Percentiles rank a stretch among this genome's conserved stretches.
Evolutionary conservation across 1,140 invertebrate species (phyloP).

Genomic region (Trissolcus basalis): DNA sequence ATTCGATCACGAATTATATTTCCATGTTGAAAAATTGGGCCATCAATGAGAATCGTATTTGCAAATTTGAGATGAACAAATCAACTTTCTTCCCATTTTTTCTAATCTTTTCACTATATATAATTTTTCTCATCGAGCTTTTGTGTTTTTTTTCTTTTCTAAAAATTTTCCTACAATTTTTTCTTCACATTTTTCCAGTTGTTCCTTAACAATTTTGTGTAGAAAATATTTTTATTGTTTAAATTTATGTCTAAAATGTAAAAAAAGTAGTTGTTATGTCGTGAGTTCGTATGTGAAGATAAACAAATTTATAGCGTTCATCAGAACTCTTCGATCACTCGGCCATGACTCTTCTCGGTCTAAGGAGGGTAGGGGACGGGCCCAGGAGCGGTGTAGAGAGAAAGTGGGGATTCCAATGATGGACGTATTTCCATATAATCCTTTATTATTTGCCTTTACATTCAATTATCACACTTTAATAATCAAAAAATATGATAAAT

Average conservation of each 20-base stretch:
- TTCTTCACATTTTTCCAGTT: too few relatives aligned
- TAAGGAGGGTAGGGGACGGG: slow-evolving; percentile 57
- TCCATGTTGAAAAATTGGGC: slow-evolving; percentile 6
- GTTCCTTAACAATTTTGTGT: too few relatives aligned
- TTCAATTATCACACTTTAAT: slow-evolving; percentile 31
- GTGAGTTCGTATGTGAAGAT: too few relatives aligned
- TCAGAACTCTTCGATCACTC: slow-evolving; percentile 46
- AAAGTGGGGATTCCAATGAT: slow-evolving; percentile 65
- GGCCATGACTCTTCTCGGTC: slow-evolving; percentile 49
- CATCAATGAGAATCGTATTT: not conserved
- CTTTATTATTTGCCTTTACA: slow-evolving; percentile 60
- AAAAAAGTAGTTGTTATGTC: too few relatives aligned
- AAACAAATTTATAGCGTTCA: slow-evolving; percentile 22
- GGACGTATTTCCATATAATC: slow-evolving; percentile 65
- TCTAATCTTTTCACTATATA: too few relatives aligned
- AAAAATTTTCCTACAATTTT: too few relatives aligned
- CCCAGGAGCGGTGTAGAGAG: slow-evolving; percentile 25
- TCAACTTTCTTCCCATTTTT: too few relatives aligned
- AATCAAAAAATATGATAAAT: slow-evolving; percentile 5
- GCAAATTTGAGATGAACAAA: not conserved
- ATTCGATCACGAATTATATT: slow-evolving; percentile 13
- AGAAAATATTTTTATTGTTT: too few relatives aligned
- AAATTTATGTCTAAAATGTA: not conserved
- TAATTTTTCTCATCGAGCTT: too few relatives aligned
- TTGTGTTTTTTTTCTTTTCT: too few relatives aligned